Percentiles rank a stretch among this genome's conserved stretches.
phyloP scores from a whole-genome alignment of 1,140 invertebrate genomes.

The Brachystomella parvula region DNA sequence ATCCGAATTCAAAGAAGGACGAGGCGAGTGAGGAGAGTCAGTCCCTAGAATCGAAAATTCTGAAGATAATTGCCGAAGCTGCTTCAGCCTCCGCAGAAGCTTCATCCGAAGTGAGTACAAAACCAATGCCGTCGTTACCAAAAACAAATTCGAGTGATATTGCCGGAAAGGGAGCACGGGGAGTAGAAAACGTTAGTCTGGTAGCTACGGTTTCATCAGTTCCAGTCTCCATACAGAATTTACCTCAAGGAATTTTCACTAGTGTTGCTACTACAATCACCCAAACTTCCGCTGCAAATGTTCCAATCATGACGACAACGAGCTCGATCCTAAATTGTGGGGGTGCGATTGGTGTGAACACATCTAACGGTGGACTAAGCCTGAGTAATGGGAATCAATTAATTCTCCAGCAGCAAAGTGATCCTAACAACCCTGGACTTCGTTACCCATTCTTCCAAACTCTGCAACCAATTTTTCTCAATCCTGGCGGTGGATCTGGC shows the following conservation, averaged over 20 bases:
- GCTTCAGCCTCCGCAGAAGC: not conserved
- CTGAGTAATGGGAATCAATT: slow-evolving; percentile 5
- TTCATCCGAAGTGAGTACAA: not conserved
- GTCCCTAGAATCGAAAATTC: slow-evolving; percentile 2
- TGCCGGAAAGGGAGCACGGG: too few relatives aligned
- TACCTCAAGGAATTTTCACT: slow-evolving; percentile 2
- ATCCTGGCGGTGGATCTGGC: slow-evolving; percentile 24
- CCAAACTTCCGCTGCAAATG: slow-evolving; percentile 10
- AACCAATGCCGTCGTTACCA: too few relatives aligned
- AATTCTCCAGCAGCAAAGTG: slow-evolving; percentile 10
- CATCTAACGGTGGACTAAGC: not conserved
- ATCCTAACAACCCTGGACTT: slow-evolving; percentile 1
- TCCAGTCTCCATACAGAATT: not conserved
- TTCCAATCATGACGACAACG: slow-evolving; percentile 19
- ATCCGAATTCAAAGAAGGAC: not conserved
- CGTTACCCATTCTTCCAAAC: slow-evolving; percentile 37
- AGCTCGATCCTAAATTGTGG: slow-evolving; percentile 5
- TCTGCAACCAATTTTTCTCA: slow-evolving; percentile 36
- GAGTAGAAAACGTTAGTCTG: too few relatives aligned
- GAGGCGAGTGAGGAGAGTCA: not conserved
- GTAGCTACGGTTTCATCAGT: slow-evolving; percentile 1
- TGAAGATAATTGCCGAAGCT: slow-evolving; percentile 2
- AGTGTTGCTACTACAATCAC: not conserved
- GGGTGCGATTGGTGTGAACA: not conserved
- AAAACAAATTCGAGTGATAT: too few relatives aligned